phyloP scores from a whole-genome alignment of 2,113 vertebrate species.

The Trematocara stigmaticum region DNA sequence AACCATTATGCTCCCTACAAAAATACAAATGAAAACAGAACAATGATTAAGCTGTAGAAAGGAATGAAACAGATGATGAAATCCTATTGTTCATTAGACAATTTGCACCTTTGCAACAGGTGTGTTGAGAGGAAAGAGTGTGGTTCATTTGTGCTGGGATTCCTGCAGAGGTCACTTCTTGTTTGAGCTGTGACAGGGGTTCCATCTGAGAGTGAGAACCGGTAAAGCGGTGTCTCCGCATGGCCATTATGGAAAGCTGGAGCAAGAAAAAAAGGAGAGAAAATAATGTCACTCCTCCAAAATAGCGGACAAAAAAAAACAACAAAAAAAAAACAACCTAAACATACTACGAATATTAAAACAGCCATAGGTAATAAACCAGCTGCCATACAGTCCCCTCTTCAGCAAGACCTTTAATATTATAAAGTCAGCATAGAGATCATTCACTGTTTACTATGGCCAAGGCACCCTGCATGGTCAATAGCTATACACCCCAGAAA shows the following conservation, averaged over 20 bases:
- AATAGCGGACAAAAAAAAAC: background rate
- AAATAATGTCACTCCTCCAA: background rate
- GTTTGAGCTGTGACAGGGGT: conserved; percentile 93
- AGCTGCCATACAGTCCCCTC: background rate
- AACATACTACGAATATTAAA: background rate
- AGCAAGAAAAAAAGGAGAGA: background rate
- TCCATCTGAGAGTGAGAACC: conserved; percentile 92
- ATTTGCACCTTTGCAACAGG: conserved; percentile 86
- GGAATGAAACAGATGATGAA: background rate
- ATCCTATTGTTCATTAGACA: background rate
- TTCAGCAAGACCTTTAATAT: background rate
- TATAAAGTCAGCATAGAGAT: background rate
- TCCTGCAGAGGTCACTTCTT: conserved; percentile 88
- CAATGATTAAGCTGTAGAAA: background rate
- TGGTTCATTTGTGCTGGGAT: conserved; percentile 84
- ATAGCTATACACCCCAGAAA: background rate
- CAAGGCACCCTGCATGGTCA: background rate
- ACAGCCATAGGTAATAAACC: background rate
- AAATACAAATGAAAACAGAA: background rate
- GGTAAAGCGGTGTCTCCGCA: conserved; percentile 90
- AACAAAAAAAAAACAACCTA: background rate
- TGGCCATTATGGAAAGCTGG: conserved; percentile 87
- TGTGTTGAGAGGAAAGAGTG: conserved; percentile 92
- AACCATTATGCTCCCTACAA: conserved; percentile 87
- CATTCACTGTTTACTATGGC: background rate